Conservation (phyloP, 1,140 invertebrate species). For the Onthophagus taurus region DNA sequence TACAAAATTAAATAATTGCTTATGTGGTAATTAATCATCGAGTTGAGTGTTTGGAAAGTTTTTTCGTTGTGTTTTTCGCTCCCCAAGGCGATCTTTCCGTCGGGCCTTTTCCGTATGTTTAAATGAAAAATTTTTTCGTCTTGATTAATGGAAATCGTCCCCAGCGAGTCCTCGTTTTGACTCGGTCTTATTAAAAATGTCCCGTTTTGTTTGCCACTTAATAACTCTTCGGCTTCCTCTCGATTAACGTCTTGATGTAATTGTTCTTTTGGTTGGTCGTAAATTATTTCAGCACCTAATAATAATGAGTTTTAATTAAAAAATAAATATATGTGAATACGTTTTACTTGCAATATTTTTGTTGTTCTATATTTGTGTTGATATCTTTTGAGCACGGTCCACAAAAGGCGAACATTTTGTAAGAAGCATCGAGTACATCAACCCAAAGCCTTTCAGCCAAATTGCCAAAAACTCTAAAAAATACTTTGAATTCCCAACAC, state of each 20-base stretch:
- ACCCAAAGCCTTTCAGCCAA: neutral
- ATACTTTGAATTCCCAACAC: neutral
- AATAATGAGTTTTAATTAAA: too few species aligned
- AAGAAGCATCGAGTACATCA: neutral
- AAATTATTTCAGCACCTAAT: slow-evolving; percentile 6
- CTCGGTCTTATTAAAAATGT: slow-evolving; percentile 35
- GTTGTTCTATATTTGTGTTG: too few species aligned
- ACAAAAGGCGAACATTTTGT: neutral
- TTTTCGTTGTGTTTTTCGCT: slow-evolving; percentile 31
- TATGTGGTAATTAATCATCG: slow-evolving; percentile 34
- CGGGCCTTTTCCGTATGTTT: slow-evolving; percentile 26
- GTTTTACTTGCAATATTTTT: too few species aligned
- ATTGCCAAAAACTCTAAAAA: neutral
- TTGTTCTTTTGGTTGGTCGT: slow-evolving; percentile 17
- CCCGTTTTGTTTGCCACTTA: slow-evolving; percentile 28
- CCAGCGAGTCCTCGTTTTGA: slow-evolving; percentile 18
- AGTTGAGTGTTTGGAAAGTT: slow-evolving; percentile 28
- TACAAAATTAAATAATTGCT: slow-evolving; percentile 35
- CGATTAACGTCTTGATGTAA: slow-evolving; percentile 31
- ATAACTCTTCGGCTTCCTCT: slow-evolving; percentile 26
- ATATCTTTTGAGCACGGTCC: too few species aligned
- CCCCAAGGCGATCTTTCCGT: slow-evolving; percentile 29
- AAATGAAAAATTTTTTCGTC: slow-evolving; percentile 32
- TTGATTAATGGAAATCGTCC: slow-evolving; percentile 30
- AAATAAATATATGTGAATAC: too few species aligned